A percentile compares a stretch with the other conserved stretches of the same genome.
phyloP scores from a whole-genome alignment of 1,140 invertebrate genomes.

The Drosophila nigrodunni region DNA sequence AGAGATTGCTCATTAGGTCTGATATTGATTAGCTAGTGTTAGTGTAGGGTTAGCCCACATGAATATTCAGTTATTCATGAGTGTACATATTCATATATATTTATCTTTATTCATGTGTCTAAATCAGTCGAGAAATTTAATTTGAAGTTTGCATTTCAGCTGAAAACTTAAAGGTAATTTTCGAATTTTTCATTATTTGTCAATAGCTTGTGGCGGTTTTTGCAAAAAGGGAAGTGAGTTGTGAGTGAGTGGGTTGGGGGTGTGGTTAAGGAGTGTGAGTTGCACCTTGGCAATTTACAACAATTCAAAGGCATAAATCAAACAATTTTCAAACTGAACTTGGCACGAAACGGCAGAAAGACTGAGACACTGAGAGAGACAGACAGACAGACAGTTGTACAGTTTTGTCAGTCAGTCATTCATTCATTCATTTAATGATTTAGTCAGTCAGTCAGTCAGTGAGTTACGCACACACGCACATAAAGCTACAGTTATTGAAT shows the following conservation, averaged over 20 bases:
- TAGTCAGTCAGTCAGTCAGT: slow-evolving; percentile 57
- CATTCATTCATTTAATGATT: slow-evolving; percentile 41
- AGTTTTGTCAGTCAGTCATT: slow-evolving; percentile 59
- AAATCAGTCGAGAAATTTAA: neutral
- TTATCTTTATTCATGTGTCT: slow-evolving; percentile 2
- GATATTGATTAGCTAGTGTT: too few species aligned
- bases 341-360: slow-evolving; percentile 48
- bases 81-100: slow-evolving; percentile 18
- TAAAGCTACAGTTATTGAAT: slow-evolving; percentile 71
- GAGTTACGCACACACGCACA: slow-evolving; percentile 76
- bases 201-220: slow-evolving; percentile 51
- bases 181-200: slow-evolving; percentile 75
- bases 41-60: neutral
- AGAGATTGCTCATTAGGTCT: too few species aligned
- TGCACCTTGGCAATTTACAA: slow-evolving; percentile 66
- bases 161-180: slow-evolving; percentile 65
- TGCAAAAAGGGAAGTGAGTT: neutral
- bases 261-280: neutral
- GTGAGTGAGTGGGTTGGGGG: too few species aligned
- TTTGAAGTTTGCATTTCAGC: neutral
- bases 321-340: slow-evolving; percentile 74
- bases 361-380: neutral
- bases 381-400: slow-evolving; percentile 12
- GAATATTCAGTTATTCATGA: slow-evolving; percentile 13
- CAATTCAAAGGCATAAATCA: slow-evolving; percentile 80